Percentiles rank a stretch among this genome's conserved stretches.
phyloP scores from a whole-genome alignment of 1,140 invertebrate species.

The Schlechtendalia chinensis region DNA sequence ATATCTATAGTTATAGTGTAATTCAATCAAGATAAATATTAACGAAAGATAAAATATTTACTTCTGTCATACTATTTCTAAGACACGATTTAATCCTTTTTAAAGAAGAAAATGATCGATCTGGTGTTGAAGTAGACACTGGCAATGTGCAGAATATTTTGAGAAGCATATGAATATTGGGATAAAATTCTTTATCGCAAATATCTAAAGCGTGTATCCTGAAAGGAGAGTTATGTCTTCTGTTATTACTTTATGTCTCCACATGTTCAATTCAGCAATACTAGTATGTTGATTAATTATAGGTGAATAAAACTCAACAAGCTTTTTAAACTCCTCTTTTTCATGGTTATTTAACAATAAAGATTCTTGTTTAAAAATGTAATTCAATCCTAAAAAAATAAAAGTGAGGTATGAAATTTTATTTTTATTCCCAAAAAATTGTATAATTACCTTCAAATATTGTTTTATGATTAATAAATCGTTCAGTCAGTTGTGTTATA shows the following conservation, averaged over 20 bases:
- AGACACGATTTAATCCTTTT: conserved; percentile 16
- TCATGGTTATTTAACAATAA: conserved; percentile 6
- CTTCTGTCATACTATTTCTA: conserved; percentile 26
- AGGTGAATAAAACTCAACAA: conserved; percentile 24
- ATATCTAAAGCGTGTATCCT: conserved; percentile 21
- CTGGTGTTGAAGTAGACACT: too few relatives aligned
- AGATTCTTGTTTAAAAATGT: not conserved
- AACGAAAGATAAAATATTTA: conserved; percentile 24
- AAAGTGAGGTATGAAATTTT: not conserved
- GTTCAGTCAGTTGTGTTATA: too few relatives aligned
- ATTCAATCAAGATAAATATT: not conserved
- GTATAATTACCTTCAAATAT: not conserved
- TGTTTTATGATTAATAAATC: too few relatives aligned
- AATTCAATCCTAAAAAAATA: conserved; percentile 36
- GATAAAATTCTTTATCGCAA: conserved; percentile 10
- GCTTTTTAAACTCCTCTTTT: not conserved
- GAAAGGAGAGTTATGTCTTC: conserved; percentile 8
- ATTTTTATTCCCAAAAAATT: conserved; percentile 14
- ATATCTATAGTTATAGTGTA: conserved; percentile 15
- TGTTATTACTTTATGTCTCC: not conserved
- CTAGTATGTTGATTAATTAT: too few relatives aligned
- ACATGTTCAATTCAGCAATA: conserved; percentile 8
- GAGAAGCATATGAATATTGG: not conserved
- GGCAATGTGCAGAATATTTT: too few relatives aligned
- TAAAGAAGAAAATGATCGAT: not conserved